phyloP scores from a whole-genome alignment of 2,113 vertebrate genomes.

The Eulemur macaco region DNA sequence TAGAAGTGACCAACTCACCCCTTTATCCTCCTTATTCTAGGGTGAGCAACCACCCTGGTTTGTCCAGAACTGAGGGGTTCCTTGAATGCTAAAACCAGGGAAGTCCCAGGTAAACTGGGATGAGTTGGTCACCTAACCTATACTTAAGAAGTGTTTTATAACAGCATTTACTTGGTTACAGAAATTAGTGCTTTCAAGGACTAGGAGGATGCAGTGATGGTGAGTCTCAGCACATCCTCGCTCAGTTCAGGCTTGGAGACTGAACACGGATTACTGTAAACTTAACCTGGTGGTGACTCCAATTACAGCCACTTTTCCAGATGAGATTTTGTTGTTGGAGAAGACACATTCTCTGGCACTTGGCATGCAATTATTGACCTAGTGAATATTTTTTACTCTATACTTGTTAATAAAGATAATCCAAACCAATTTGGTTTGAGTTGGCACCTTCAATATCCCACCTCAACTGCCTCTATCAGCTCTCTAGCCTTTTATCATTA shows the following conservation, averaged over 20 bases:
- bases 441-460: background rate
- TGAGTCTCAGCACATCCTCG: background rate
- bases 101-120: background rate
- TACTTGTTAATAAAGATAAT: background rate
- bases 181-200: background rate
- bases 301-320: background rate
- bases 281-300: background rate
- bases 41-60: background rate
- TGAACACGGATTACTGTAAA: background rate
- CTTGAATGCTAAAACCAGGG: background rate
- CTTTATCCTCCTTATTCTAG: background rate
- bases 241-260: background rate
- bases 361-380: background rate
- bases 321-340: background rate
- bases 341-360: background rate
- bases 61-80: background rate
- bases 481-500: background rate
- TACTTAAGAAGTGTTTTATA: background rate
- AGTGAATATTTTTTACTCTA: background rate
- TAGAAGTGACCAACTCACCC: background rate
- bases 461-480: background rate
- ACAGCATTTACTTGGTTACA: background rate
- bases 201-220: background rate
- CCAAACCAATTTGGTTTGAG: background rate
- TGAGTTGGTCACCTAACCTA: background rate